Base-by-base conservation (phyloP, 2,888 invertebrate genomes). In the Ariolimax columbianus region DNA sequence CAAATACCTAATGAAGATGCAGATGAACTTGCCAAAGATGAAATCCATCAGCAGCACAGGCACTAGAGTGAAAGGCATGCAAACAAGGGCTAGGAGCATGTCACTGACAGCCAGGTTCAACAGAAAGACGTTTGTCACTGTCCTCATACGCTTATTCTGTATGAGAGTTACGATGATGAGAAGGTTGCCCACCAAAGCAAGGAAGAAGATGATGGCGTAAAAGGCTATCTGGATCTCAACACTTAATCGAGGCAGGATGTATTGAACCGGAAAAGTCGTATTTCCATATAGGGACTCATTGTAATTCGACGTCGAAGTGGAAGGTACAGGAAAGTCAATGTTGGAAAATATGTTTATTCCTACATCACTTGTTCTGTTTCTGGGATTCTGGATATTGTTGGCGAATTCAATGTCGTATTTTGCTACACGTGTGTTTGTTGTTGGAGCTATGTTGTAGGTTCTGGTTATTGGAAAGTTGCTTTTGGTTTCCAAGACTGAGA, bases 21-120 rank as follows among this genome's bases (percentile, higher is more conserved):
- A 97, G 95, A 97, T 96, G 86, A 95, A 94, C 89, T 95, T 95
- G 23, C 97, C 97, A 90, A 97, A 97, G 89, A 97, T 95, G 94
- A 96, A 96, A 92, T 96, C 95, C 88, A 96, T 94, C 86, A 96
- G 94, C 70, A 96, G 94, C 6, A 96, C 95, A 14, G 96, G 96
- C 51, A 96, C 95, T 59, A 97, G 94, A 0, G 97, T 97, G 90
- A 97, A 96, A 0, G 97, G 97, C 95, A 97, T 96, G 92, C 97
- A 97, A 93, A 97, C 96, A 0, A 97, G 97, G 0, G 97, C 97
- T 70, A 97, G 95, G 73, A 97, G 95, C 86, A 97, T 95, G 92
- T 97, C 97, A 78, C 96, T 96, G 77, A 96, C 95, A 78, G 96
- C 96, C 89, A 95, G 91, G 91, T 95, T 94, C 47, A 95, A 90